Base-by-base conservation (phyloP, 2,797 vertebrate genomes). In the Chaetophractus vellerosus region DNA sequence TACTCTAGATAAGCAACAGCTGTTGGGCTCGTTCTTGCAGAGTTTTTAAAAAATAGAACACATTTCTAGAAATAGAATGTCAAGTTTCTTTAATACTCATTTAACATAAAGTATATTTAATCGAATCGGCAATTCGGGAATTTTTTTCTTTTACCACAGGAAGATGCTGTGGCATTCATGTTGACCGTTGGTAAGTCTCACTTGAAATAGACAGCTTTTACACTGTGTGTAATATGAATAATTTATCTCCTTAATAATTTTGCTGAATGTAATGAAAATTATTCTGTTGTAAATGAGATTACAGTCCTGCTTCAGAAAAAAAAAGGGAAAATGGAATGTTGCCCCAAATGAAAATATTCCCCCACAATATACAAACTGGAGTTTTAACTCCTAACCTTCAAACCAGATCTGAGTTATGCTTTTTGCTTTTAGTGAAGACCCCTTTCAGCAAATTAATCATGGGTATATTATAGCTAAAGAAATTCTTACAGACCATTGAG, bases 101-200 rank as follows among this genome's bases (percentile, higher is more conserved):
- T 76, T 95, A 83, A 48, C 23, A 69, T 50, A 71, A 72, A 84
- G 23, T 79, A 75, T 69, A 74, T 78, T 93, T 69, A 75, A 90
- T 94, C 18, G 64, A 48, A 74, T 72, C 45, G 84, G 5, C 66
- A 96, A 92, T 94, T 97, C 55, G 75, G 86, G 16, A 93, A 96
- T 86, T 89, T 59, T 61, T 85, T 86, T 92, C 31, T 80, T 94
- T 90, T 83, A 66, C 61, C 38, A 23, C 26, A 87, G 31, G 86
- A 94, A 88, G 9, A 90, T 91, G 14, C 78, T 71, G 72, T 90
- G 72, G 71, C 31, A 90, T 69, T 94, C 50, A 74, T 9, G 23
- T 61, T 84, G 38, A 71, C 72, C 89, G 93, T 84, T 83, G 95
- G 91, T 79, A 87, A 94, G 3, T 95, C 79, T 96, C 86, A 88